Evolutionary conservation across 1,140 invertebrate genomes (phyloP).

Genomic region (Cyrtorhinus lividipennis): DNA sequence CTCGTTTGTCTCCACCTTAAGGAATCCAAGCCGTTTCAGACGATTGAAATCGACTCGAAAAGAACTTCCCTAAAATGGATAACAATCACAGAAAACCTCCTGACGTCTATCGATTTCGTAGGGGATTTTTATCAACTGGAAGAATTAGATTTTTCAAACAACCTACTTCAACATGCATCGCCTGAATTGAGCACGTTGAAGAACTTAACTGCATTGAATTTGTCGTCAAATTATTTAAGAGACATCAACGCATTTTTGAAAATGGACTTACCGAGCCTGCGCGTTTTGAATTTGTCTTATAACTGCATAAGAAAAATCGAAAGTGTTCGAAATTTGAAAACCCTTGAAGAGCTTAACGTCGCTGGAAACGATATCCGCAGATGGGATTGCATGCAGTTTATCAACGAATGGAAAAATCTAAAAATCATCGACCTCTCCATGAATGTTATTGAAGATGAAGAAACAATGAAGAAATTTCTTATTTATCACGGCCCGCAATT

Average conservation of each 20-base stretch:
- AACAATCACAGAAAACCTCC: constrained; percentile 11
- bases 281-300: constrained; percentile 24
- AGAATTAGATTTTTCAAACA: constrained; percentile 20
- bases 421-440: constrained; percentile 21
- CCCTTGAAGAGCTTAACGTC: constrained; percentile 24
- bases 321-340: constrained; percentile 20
- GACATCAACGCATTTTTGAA: constrained; percentile 17
- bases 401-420: constrained; percentile 22
- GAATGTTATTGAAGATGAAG: constrained; percentile 19
- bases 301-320: constrained; percentile 22
- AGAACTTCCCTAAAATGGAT: constrained; percentile 6
- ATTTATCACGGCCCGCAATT: constrained; percentile 14
- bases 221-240: constrained; percentile 22
- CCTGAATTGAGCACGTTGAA: constrained; percentile 11
- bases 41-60: background rate
- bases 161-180: constrained; percentile 13
- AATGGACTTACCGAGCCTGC: constrained; percentile 21
- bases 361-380: constrained; percentile 22
- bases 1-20: constrained; percentile 6
- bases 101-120: constrained; percentile 5
- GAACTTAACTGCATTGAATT: constrained; percentile 22
- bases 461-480: constrained; percentile 22
- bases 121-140: constrained; percentile 1
- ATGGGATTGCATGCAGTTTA: constrained; percentile 21
- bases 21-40: background rate